phyloP scores from a whole-genome alignment of 53 echinoderm and acorn worm genomes.

The Holothuria leucospilota region DNA sequence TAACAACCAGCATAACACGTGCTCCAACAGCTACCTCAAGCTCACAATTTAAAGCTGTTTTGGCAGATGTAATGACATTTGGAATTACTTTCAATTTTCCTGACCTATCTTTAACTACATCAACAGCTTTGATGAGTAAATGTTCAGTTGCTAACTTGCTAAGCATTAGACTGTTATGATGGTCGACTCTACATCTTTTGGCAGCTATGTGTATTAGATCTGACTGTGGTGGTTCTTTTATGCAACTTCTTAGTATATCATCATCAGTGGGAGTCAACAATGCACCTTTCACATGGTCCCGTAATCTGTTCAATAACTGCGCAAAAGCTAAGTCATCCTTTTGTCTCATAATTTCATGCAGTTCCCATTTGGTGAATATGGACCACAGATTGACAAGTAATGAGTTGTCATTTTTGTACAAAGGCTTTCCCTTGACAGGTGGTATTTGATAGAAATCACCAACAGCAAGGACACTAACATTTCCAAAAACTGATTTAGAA shows the following conservation, averaged over 20 bases:
- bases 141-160: too few relatives aligned
- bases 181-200: too few relatives aligned
- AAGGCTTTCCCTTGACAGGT: conserved; percentile 27
- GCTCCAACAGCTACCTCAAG: conserved; percentile 48
- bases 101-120: too few relatives aligned
- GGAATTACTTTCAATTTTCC: background rate
- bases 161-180: too few relatives aligned
- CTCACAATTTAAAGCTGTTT: background rate
- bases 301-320: conserved; percentile 25
- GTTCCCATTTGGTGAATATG: conserved; percentile 37
- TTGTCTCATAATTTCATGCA: conserved; percentile 50
- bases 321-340: conserved; percentile 48
- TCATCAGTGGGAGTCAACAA: too few relatives aligned
- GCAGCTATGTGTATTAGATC: too few relatives aligned
- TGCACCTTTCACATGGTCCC: too few relatives aligned
- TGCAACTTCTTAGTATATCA: too few relatives aligned
- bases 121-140: too few relatives aligned
- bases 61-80: conserved; percentile 17
- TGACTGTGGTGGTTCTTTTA: too few relatives aligned
- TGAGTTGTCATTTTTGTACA: background rate
- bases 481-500: conserved; percentile 25
- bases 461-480: conserved; percentile 49
- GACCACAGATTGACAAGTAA: conserved; percentile 29
- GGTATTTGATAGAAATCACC: conserved; percentile 59
- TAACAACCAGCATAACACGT: conserved; percentile 15